These are phyloP conservation scores for Engraulis encrasicolus DNA, from an alignment of 2,113 vertebrate species.

Conservation along the genomic window DNA sequence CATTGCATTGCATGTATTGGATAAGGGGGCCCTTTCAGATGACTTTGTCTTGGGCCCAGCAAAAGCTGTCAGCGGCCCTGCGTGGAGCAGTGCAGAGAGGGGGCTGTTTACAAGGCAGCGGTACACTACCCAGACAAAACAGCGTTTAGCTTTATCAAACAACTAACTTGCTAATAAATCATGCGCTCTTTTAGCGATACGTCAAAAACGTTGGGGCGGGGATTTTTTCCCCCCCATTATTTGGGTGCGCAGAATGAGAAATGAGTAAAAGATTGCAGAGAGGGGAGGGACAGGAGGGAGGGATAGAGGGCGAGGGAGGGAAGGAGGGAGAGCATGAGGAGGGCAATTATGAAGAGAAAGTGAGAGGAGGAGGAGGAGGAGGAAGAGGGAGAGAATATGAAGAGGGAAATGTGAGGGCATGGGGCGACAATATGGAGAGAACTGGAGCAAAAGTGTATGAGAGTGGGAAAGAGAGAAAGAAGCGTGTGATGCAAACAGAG, in stretches of 20 bases:
- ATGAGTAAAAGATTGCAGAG: background rate
- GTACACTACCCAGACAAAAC: constrained; percentile 85
- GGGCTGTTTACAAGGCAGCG: constrained; percentile 87
- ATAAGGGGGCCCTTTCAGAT: too few species aligned
- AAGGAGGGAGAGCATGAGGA: background rate
- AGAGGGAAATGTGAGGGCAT: constrained; percentile 35
- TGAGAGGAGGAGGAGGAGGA: background rate
- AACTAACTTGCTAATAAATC: constrained; percentile 97
- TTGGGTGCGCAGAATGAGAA: constrained; percentile 73
- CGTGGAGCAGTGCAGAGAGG: constrained; percentile 72
- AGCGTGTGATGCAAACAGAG: constrained; percentile 76
- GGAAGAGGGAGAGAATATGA: background rate
- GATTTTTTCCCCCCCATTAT: too few species aligned
- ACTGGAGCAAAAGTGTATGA: too few species aligned
- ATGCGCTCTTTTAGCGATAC: constrained; percentile 93
- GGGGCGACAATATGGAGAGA: too few species aligned
- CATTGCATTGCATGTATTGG: too few species aligned
- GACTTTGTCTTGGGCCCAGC: too few species aligned
- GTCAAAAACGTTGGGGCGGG: constrained; percentile 88
- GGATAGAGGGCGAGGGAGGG: background rate
- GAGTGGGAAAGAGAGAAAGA: too few species aligned
- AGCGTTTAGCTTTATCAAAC: constrained; percentile 89
- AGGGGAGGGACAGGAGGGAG: constrained; percentile 25
- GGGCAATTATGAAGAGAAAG: background rate
- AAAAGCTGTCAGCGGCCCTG: too few species aligned